phyloP scores from a whole-genome alignment of 2,797 vertebrate genomes.

The Acanthurus lineatus region DNA sequence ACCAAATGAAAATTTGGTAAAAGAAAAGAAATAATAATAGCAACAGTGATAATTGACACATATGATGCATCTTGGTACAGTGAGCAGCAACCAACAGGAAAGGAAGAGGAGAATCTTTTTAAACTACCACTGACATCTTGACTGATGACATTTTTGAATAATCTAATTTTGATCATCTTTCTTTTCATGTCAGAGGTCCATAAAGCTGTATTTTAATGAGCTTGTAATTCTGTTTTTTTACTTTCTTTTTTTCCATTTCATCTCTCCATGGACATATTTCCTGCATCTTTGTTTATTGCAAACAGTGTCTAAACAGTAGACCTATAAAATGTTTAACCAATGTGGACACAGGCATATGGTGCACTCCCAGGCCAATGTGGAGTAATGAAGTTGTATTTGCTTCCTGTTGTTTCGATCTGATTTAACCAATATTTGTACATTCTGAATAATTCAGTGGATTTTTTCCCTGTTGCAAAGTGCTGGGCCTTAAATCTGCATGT shows the following conservation, averaged over 20 bases:
- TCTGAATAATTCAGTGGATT: conserved; percentile 66
- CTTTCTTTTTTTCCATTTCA: not conserved
- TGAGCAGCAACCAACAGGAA: not conserved
- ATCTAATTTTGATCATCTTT: not conserved
- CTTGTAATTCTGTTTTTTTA: not conserved
- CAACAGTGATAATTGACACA: not conserved
- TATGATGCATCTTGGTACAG: not conserved
- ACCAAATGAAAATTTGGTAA: not conserved
- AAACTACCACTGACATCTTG: not conserved
- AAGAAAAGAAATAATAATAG: not conserved
- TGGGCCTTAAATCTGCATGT: conserved; percentile 71
- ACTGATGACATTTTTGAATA: not conserved
- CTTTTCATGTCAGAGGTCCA: not conserved
- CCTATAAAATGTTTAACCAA: conserved; percentile 45
- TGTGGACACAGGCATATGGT: conserved; percentile 62
- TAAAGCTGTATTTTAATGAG: not conserved
- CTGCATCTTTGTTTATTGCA: conserved; percentile 10
- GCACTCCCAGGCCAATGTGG: conserved; percentile 45
- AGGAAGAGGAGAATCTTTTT: not conserved
- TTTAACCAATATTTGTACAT: conserved; percentile 74
- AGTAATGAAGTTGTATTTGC: conserved; percentile 68
- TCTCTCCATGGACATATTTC: not conserved
- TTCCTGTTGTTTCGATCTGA: conserved; percentile 66
- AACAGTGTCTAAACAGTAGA: conserved; percentile 19
- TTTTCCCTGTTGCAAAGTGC: conserved; percentile 55